Evolutionary conservation across 2,888 invertebrate species (phyloP).

Genomic region (Volucella zonaria): DNA sequence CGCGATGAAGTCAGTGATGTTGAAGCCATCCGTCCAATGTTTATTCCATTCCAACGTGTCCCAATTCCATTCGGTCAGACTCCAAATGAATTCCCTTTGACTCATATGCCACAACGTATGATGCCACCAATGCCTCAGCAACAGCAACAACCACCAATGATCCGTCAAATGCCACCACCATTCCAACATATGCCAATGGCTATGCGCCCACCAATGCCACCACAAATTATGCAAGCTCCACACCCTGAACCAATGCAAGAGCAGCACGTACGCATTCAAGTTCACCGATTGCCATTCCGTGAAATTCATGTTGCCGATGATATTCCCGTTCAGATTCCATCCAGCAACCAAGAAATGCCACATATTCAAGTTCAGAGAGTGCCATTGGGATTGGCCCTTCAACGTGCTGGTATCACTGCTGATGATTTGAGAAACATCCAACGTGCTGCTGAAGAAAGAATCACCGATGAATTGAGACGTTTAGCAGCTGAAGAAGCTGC

Average conservation of each 20-base stretch:
- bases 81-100: slow-evolving; percentile 84
- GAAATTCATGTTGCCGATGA: slow-evolving; percentile 82
- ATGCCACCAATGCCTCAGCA: slow-evolving; percentile 77
- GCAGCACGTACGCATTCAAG: slow-evolving; percentile 82
- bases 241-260: slow-evolving; percentile 81
- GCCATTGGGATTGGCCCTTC: slow-evolving; percentile 81
- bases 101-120: slow-evolving; percentile 82
- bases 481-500: slow-evolving; percentile 79
- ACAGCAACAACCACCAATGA: slow-evolving; percentile 78
- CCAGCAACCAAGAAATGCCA: slow-evolving; percentile 78
- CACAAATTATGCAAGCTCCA: slow-evolving; percentile 83
- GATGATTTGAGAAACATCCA: slow-evolving; percentile 82
- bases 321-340: slow-evolving; percentile 80
- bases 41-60: slow-evolving; percentile 82
- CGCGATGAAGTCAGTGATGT: slow-evolving; percentile 80
- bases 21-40: slow-evolving; percentile 82
- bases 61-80: slow-evolving; percentile 84
- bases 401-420: slow-evolving; percentile 82
- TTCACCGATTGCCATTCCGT: slow-evolving; percentile 83
- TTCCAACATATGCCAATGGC: slow-evolving; percentile 81
- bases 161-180: slow-evolving; percentile 81
- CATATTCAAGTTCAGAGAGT: slow-evolving; percentile 81
- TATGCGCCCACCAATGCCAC: slow-evolving; percentile 82
- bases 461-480: slow-evolving; percentile 81
- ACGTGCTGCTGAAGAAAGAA: slow-evolving; percentile 82